A percentile compares a stretch with the other conserved stretches of the same genome.
Evolutionary conservation across 2,113 vertebrate genomes (phyloP).

Genomic region (Paradisaea rubra): DNA sequence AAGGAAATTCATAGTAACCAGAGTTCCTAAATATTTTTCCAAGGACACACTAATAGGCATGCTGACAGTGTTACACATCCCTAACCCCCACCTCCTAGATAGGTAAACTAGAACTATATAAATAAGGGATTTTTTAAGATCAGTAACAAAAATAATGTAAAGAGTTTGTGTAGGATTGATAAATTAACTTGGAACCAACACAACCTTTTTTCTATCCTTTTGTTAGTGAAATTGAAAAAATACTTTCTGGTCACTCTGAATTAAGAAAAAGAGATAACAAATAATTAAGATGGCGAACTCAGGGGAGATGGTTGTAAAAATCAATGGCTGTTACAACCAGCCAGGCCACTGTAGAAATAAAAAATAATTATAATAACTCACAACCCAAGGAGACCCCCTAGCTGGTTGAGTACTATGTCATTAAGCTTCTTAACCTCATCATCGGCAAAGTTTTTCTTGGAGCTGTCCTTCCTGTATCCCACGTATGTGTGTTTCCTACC

Average conservation of each 20-base stretch:
- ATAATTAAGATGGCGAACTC: neutral
- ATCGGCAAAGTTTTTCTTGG: neutral
- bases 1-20: neutral
- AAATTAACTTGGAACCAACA: neutral
- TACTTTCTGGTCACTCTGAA: neutral
- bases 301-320: neutral
- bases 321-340: neutral
- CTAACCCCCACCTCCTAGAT: neutral
- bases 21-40: neutral
- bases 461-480: neutral
- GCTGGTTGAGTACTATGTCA: neutral
- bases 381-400: neutral
- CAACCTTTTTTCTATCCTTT: neutral
- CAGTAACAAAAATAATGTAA: fast-evolving
- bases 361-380: neutral
- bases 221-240: neutral
- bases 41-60: neutral
- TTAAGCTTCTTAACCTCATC: neutral
- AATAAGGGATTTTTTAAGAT: neutral
- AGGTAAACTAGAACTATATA: neutral
- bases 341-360: neutral
- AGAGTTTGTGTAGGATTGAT: neutral
- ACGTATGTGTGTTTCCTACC: neutral
- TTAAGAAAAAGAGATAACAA: neutral
- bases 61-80: neutral